Conservation (phyloP, 2,113 vertebrate species). For the Corythornis madagascariensis region DNA sequence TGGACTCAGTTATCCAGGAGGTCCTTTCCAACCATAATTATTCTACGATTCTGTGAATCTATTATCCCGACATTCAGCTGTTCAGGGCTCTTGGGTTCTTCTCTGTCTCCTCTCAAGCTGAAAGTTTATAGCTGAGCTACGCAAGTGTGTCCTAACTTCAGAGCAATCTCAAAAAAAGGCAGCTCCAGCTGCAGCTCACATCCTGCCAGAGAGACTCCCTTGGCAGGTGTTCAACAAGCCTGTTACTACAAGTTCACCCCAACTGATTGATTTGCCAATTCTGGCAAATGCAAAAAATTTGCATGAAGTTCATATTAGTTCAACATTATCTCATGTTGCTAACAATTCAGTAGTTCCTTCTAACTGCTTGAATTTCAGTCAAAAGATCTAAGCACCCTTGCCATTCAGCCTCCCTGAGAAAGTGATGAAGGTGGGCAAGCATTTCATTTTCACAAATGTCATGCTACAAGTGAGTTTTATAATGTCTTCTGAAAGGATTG, state of each 20-base stretch:
- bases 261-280: background rate
- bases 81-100: background rate
- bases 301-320: conserved; percentile 50
- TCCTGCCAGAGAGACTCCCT: conserved; percentile 27
- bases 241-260: conserved; percentile 9
- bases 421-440: background rate
- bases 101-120: background rate
- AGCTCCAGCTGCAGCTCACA: background rate
- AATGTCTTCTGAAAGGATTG: background rate
- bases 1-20: no score
- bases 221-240: background rate
- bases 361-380: background rate
- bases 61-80: background rate
- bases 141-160: background rate
- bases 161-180: background rate
- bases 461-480: background rate
- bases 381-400: background rate
- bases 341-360: conserved; percentile 35
- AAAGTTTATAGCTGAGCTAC: background rate
- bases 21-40: no score
- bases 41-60: no score
- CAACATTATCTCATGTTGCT: background rate
- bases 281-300: background rate
- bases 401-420: background rate
- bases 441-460: background rate